Conservation (phyloP, 2,113 vertebrate genomes). For the Enhydra lutris region DNA sequence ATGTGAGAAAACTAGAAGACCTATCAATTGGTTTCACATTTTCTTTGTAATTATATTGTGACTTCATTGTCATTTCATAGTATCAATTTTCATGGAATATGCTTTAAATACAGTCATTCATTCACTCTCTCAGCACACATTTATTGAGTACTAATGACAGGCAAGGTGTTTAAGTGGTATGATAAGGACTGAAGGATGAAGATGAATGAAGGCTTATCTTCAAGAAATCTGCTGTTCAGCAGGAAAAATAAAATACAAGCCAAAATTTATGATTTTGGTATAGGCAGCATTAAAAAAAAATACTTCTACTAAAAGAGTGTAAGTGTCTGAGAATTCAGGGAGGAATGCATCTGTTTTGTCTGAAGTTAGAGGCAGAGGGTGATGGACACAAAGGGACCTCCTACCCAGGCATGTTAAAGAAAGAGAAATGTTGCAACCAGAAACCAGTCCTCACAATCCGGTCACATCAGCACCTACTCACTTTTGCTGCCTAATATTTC, state of each 20-base stretch:
- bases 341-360: neutral
- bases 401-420: neutral
- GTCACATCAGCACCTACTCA: neutral
- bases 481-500: neutral
- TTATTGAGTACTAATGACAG: neutral
- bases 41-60: neutral
- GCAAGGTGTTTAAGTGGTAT: neutral
- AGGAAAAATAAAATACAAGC: neutral
- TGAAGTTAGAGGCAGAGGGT: neutral
- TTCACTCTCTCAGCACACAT: neutral
- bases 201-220: neutral
- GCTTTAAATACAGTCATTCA: neutral
- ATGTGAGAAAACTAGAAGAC: neutral
- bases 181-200: neutral
- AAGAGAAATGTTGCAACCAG: neutral
- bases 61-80: neutral
- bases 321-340: neutral
- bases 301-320: neutral
- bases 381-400: neutral
- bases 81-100: neutral
- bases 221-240: neutral
- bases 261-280: neutral
- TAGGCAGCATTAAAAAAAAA: neutral
- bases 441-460: neutral
- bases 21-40: neutral